These are phyloP conservation scores for Melieria crassipennis DNA, from an alignment of 2,888 invertebrate species.

Conservation along the genomic window DNA sequence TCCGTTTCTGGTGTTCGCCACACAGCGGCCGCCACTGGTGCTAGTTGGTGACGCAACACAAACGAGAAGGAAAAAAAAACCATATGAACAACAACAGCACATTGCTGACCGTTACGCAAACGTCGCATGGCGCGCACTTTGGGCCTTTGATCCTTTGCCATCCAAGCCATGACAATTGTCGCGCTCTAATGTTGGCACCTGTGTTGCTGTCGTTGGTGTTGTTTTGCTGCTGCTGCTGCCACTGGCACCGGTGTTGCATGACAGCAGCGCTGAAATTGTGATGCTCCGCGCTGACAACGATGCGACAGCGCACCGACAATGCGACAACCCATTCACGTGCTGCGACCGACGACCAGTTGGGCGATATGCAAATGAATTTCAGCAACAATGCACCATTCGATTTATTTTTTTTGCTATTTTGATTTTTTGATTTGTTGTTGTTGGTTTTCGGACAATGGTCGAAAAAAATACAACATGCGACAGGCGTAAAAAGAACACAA, in stretches of 20 bases:
- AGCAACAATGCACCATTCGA: neutral
- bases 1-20: neutral
- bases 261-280: too few relatives aligned
- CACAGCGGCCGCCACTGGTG: slow-evolving; percentile 5
- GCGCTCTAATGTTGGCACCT: slow-evolving; percentile 43
- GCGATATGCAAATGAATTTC: neutral
- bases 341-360: too few relatives aligned
- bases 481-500: slow-evolving; percentile 7
- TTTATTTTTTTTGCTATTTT: neutral
- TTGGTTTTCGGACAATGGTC: neutral
- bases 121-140: neutral
- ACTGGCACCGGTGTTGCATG: too few relatives aligned
- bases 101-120: neutral
- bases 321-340: too few relatives aligned
- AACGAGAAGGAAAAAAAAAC: neutral
- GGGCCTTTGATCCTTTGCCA: slow-evolving; percentile 53
- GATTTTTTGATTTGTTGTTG: neutral
- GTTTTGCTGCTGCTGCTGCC: too few relatives aligned
- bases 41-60: neutral
- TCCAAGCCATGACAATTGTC: slow-evolving; percentile 51
- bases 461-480: neutral
- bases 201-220: slow-evolving; percentile 29
- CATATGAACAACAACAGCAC: neutral
- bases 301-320: too few relatives aligned
- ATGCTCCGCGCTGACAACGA: too few relatives aligned